Conservation (phyloP, 1,140 invertebrate genomes). For the Nephila pilipes region DNA sequence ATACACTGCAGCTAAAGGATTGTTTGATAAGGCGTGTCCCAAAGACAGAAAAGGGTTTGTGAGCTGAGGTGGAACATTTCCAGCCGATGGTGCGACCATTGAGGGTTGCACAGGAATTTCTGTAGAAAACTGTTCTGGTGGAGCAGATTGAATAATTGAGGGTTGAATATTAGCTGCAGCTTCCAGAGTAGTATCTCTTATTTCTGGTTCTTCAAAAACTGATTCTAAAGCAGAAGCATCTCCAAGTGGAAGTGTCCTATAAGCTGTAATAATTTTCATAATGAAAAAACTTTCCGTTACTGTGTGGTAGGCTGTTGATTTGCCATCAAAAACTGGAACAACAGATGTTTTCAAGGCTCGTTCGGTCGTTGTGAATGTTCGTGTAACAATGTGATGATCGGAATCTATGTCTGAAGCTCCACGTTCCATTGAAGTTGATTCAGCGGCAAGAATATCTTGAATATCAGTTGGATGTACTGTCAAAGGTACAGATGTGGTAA, state of each 20-base stretch:
- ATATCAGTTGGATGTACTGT: conserved; percentile 89
- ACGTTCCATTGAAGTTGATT: conserved; percentile 55
- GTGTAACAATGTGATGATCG: conserved; percentile 78
- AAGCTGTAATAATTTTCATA: conserved; percentile 79
- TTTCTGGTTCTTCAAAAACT: conserved; percentile 29
- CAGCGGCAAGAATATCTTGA: conserved; percentile 59
- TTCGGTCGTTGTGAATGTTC: conserved; percentile 79
- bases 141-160: conserved; percentile 56
- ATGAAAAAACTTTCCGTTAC: conserved; percentile 79
- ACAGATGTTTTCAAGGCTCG: conserved; percentile 78
- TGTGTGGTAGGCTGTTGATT: conserved; percentile 78
- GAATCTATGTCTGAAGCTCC: conserved; percentile 45
- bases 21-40: conserved; percentile 73
- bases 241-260: conserved; percentile 78
- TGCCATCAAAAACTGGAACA: conserved; percentile 79
- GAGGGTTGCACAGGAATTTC: conserved; percentile 45
- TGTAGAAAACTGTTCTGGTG: conserved; percentile 45
- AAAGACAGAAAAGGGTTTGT: conserved; percentile 74
- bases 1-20: conserved; percentile 76
- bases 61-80: background rate
- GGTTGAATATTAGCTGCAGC: conserved; percentile 67
- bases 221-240: conserved; percentile 73
- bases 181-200: conserved; percentile 28
- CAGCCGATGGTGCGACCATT: background rate
- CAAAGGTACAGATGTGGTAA: conserved; percentile 88